Evolutionary conservation across 2,113 vertebrate species (phyloP), one percentile per base, ranked within the genome.

Genomic region (Platysternon megacephalum): DNA sequence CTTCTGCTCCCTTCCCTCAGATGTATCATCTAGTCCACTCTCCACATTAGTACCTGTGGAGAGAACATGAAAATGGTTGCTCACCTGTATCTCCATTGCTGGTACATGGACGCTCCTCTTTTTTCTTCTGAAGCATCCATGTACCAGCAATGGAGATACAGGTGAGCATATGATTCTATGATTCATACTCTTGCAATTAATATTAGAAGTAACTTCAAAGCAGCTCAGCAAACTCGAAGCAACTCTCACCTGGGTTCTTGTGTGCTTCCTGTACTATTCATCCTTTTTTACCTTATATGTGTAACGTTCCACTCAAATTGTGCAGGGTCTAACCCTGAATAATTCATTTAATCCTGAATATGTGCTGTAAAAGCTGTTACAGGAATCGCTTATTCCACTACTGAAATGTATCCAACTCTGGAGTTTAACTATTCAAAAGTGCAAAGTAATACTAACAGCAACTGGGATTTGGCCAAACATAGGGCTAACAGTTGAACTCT

Each of bases 401-500:
- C 14, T 16, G 81, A 90, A 8, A 74, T 2, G 56, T 0, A 22
- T 10, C 17, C 39, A 65, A 58, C 46, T 79, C 53, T 84, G 51
- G 28, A 91, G 82, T 22, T 90, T 58, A 46, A 6, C 65, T 72
- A n/a, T 39, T 72, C 19, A 39, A 72, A n/a, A 72, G n/a, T 39
- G 7, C 4, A 72, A 72, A 72, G n/a, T 39, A 74, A 8, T 4
- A 14, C 46, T 44, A 42, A 90, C 0, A 46, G 72, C 51, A 87
- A 32, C 48, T 14, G 22, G 10, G 84, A 49, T 65, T 49, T 91
- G 53, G 82, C 24, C 68, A 29, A 9, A 91, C 32, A 11, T 42
- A 3, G 0, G 16, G 28, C 65, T n/a, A 3, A 0, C 8, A n/a
- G 49, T 0, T 81, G 22, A 72, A 39, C 5, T 19, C n/a, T 39